Conservation (phyloP, 2,888 invertebrate genomes). For the Rugalucina vietnamica region DNA sequence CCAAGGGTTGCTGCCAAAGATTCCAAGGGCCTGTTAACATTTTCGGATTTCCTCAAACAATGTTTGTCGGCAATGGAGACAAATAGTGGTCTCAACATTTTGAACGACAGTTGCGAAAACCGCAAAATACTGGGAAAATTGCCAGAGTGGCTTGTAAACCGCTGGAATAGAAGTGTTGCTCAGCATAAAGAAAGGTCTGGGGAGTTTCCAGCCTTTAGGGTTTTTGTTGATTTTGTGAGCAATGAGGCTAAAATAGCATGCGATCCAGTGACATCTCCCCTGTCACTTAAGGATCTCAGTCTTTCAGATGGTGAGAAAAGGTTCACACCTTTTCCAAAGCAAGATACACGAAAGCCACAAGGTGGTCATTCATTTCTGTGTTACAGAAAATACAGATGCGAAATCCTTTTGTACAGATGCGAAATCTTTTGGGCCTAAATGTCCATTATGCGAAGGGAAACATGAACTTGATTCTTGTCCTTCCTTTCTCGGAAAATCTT, state of each 20-base stretch:
- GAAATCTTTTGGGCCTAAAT: background rate
- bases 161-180: conserved; percentile 35
- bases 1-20: conserved; percentile 8
- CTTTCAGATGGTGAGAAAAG: too few species aligned
- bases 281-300: conserved; percentile 18
- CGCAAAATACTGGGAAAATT: conserved; percentile 41
- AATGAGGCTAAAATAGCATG: conserved; percentile 61
- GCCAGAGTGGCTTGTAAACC: conserved; percentile 32
- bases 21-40: background rate
- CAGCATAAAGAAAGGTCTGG: conserved; percentile 6
- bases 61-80: conserved; percentile 33
- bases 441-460: conserved; percentile 31
- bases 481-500: conserved; percentile 29
- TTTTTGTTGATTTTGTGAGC: conserved; percentile 52
- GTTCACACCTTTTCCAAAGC: too few species aligned
- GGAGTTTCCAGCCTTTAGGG: conserved; percentile 39
- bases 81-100: background rate
- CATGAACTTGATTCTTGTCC: conserved; percentile 45
- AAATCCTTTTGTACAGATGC: background rate
- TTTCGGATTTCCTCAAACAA: conserved; percentile 5
- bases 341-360: background rate
- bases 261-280: conserved; percentile 55
- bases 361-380: conserved; percentile 30
- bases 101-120: conserved; percentile 32
- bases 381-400: background rate